phyloP scores from a whole-genome alignment of 1,140 invertebrate genomes.

The Sycobia sp. region DNA sequence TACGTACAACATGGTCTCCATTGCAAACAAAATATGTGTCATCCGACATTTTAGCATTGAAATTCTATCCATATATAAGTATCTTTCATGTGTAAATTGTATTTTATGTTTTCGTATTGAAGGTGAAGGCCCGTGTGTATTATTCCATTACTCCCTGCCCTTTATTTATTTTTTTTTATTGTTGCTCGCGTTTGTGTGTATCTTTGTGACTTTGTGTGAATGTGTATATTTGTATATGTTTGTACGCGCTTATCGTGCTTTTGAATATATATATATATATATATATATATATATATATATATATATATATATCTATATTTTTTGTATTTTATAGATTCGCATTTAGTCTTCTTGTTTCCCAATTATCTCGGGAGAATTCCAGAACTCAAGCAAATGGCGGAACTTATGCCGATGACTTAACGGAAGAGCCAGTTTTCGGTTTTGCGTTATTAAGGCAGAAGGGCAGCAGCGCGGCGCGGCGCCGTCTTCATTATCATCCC shows the following conservation, averaged over 20 bases:
- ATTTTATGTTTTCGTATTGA: too few species aligned
- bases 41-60: too few species aligned
- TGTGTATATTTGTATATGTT: neutral
- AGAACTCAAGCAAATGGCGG: constrained; percentile 55
- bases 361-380: constrained; percentile 52
- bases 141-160: neutral
- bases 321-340: neutral
- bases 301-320: neutral
- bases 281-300: constrained; percentile 4
- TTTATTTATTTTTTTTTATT: neutral
- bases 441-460: constrained; percentile 46
- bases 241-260: neutral
- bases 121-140: too few species aligned
- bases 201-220: neutral
- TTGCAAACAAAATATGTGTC: too few species aligned
- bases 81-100: too few species aligned
- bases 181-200: neutral
- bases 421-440: constrained; percentile 53
- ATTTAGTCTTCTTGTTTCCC: constrained; percentile 45
- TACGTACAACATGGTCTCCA: too few species aligned
- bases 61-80: too few species aligned
- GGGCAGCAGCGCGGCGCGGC: constrained; percentile 35
- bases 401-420: constrained; percentile 57
- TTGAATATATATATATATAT: constrained; percentile 9
- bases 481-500: neutral